Conservation (phyloP, 1,140 invertebrate species). For the Drosophila dunni region DNA sequence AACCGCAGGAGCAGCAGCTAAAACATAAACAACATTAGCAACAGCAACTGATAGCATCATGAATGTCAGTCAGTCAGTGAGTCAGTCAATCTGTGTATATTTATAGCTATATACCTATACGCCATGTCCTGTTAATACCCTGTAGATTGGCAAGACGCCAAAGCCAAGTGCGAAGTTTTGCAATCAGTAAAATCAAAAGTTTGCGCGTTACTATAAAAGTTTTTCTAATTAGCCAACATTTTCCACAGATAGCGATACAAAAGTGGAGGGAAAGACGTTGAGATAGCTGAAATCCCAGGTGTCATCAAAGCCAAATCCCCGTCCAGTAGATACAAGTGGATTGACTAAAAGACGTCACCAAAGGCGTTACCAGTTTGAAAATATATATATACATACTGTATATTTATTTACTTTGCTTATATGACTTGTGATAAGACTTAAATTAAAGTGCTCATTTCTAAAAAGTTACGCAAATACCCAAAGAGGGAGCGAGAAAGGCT, state of each 20-base stretch:
- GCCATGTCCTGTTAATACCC: constrained; percentile 1
- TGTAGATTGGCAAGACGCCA: constrained; percentile 1
- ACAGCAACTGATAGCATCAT: constrained; percentile 59
- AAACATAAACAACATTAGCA: constrained; percentile 44
- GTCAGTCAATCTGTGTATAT: constrained; percentile 38
- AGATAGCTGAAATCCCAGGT: constrained; percentile 16
- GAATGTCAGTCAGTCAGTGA: constrained; percentile 51
- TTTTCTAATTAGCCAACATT: constrained; percentile 72
- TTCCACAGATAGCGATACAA: background rate
- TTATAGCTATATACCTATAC: background rate
- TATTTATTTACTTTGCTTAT: constrained; percentile 47
- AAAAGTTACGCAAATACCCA: constrained; percentile 28
- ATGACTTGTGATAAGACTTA: constrained; percentile 47
- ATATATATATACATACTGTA: background rate
- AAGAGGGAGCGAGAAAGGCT: background rate
- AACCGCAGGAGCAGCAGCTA: constrained; percentile 46
- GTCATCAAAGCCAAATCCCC: constrained; percentile 31
- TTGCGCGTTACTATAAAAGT: constrained; percentile 59
- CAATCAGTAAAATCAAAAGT: constrained; percentile 79
- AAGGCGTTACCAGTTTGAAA: constrained; percentile 7
- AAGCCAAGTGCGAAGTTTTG: constrained; percentile 70
- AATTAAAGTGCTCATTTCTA: constrained; percentile 34
- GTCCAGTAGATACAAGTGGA: constrained; percentile 22
- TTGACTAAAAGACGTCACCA: constrained; percentile 46
- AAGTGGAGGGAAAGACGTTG: background rate